Percentiles rank a stretch among this genome's conserved stretches.
These are phyloP conservation scores for Strigamia crassipes DNA, from an alignment of 2,888 invertebrate genomes.

Conservation along the genomic window DNA sequence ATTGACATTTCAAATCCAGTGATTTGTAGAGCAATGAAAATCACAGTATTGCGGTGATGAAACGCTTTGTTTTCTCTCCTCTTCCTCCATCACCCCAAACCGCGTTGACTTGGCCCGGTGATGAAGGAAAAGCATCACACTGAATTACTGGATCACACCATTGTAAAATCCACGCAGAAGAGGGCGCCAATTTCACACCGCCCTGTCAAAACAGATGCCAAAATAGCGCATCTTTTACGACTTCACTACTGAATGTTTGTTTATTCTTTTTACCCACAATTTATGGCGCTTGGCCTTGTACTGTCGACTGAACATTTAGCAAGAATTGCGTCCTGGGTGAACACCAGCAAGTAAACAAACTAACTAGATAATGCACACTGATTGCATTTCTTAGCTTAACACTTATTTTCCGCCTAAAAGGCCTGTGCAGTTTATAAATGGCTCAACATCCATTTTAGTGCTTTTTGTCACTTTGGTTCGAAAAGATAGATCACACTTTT, in stretches of 20 bases:
- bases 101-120: conserved; percentile 20
- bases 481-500: too few species aligned
- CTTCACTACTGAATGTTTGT: background rate
- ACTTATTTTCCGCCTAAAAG: too few species aligned
- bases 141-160: conserved; percentile 19
- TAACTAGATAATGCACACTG: too few species aligned
- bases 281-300: background rate
- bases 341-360: too few species aligned
- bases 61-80: conserved; percentile 28
- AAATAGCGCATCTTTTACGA: background rate
- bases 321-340: too few species aligned
- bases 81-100: conserved; percentile 19
- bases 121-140: conserved; percentile 31
- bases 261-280: background rate
- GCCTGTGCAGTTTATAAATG: too few species aligned
- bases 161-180: background rate
- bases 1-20: conserved; percentile 29
- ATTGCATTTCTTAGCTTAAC: too few species aligned
- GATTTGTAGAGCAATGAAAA: conserved; percentile 33
- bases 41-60: conserved; percentile 35
- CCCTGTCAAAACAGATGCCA: background rate
- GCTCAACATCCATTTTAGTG: too few species aligned
- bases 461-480: too few species aligned
- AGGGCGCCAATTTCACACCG: conserved; percentile 27
- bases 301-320: too few species aligned